Evolutionary conservation across 2,797 vertebrate genomes (phyloP), one percentile per base, ranked within the genome.

Genomic region (Gallinago solitaria): DNA sequence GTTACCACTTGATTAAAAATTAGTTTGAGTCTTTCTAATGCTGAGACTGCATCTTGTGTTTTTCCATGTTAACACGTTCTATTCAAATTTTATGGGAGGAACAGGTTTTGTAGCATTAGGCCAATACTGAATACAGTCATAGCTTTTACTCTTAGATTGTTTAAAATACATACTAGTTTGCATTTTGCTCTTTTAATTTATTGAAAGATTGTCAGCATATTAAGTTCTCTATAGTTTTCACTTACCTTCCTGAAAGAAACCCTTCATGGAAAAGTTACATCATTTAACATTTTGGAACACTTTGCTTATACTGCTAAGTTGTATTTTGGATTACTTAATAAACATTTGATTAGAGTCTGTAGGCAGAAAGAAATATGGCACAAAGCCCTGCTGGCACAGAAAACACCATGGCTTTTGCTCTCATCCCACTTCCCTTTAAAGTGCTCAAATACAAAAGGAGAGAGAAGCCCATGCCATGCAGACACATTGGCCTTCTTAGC

Each of bases 241-340:
- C 15, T 78, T 68, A 54, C 12, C 37, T 89, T 80, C 51, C 53
- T 37, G 74, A 75, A 95, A 91, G 91, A 95, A 96, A 92, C 83
- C 60, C 71, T 94, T 95, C 88, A 87, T 95, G 88, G 57, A 89
- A 50, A 85, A 85, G 61, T 84, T 82, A 19, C 16, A 25, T 76
- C 79, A 19, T 19, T 76, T 68, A 59, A 65, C 53, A 74, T 39
- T 83, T 74, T 56, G 30, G 28, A 85, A 93, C 33, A 48, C 32
- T 39, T 83, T 86, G 5, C 23, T 84, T 64, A 35, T 2, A 3
- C 11, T 53, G 25, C 21, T 69, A 77, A 50, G 23, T 18, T 17
- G 3, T 59, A 65, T 47, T 71, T 39, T 59, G 37, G 57, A 30
- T 76, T 50, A 53, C 17, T 59, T 87, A 63, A 50, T 56, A 71